Evolutionary conservation across 2,113 vertebrate genomes (phyloP).

Genomic region (Catagonus wagneri): DNA sequence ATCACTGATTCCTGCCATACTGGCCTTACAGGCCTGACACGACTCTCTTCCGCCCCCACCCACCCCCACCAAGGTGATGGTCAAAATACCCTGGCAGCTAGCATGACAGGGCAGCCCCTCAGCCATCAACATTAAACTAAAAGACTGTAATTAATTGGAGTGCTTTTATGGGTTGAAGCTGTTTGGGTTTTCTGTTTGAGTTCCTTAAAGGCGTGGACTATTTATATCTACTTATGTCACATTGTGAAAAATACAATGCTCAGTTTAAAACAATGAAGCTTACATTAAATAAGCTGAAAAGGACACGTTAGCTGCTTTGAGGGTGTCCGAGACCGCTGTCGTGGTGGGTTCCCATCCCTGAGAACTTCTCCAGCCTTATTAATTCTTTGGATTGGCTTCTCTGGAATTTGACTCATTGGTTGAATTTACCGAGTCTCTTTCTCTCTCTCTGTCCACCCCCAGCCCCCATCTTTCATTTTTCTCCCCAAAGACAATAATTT

Average conservation of each 20-base stretch:
- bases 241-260: background rate
- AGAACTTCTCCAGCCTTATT: background rate
- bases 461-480: background rate
- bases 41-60: background rate
- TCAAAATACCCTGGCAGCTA: background rate
- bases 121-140: background rate
- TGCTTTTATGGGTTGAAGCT: background rate
- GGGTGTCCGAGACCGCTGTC: background rate
- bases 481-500: background rate
- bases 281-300: background rate
- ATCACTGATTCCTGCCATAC: background rate
- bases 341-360: background rate
- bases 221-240: background rate
- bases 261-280: background rate
- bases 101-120: too few relatives aligned
- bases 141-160: background rate
- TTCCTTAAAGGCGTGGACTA: background rate
- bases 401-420: background rate
- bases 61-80: background rate
- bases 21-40: fast-evolving
- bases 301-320: background rate
- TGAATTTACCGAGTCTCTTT: background rate
- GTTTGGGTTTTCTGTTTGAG: background rate
- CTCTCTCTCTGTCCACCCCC: background rate
- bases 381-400: background rate